Percentiles rank a stretch among this genome's conserved stretches.
These are phyloP conservation scores for Neoseiulus cucumeris DNA, from an alignment of 1,140 invertebrate genomes.

Conservation along the genomic window DNA sequence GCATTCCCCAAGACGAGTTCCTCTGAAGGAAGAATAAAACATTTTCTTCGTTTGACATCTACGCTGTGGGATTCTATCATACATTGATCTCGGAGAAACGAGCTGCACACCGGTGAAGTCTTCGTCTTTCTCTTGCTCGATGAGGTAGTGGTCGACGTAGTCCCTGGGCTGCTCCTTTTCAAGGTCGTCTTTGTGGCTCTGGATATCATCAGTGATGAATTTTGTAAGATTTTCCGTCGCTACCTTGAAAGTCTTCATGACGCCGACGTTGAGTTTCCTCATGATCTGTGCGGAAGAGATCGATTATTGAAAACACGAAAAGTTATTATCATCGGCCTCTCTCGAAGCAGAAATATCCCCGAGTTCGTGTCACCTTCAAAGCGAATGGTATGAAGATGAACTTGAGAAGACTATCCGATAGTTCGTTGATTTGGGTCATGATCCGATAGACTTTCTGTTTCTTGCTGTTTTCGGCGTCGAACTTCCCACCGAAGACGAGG, in stretches of 20 bases:
- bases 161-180: slow-evolving; percentile 8
- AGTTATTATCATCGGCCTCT: background rate
- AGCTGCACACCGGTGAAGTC: background rate
- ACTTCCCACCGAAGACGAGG: slow-evolving; percentile 16
- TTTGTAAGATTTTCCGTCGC: background rate
- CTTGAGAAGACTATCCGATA: background rate
- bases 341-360: background rate
- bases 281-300: background rate
- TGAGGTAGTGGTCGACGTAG: slow-evolving; percentile 13
- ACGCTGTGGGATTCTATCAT: too few relatives aligned
- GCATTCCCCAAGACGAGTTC: slow-evolving; percentile 15
- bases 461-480: slow-evolving; percentile 15
- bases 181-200: background rate
- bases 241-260: background rate
- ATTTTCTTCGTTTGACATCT: too few relatives aligned
- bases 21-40: slow-evolving; percentile 13
- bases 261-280: background rate
- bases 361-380: background rate
- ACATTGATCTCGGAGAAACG: too few relatives aligned
- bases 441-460: slow-evolving; percentile 13
- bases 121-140: slow-evolving; percentile 2
- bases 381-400: slow-evolving; percentile 8
- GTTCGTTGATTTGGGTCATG: slow-evolving; percentile 1
- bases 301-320: background rate
- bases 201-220: slow-evolving; percentile 10